Conservation (phyloP, 1,140 invertebrate species). For the Drosophila sechellia region DNA sequence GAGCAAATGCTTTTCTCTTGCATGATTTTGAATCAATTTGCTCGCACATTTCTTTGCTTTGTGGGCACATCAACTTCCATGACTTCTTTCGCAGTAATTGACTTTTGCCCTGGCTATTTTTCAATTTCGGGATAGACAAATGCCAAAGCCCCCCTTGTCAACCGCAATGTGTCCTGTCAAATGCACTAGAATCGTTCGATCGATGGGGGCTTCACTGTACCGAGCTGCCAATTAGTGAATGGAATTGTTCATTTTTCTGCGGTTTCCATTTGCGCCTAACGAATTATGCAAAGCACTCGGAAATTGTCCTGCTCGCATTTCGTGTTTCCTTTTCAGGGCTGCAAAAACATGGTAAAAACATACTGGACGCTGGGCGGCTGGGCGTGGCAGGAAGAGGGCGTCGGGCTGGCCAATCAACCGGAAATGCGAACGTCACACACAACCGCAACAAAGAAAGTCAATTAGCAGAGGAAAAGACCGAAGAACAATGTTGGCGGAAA, state of each 20-base stretch:
- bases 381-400: conserved; percentile 3
- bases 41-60: neutral
- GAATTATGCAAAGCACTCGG: conserved; percentile 52
- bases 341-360: conserved; percentile 28
- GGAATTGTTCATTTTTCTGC: conserved; percentile 53
- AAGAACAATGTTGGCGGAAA: conserved; percentile 15
- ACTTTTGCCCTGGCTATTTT: conserved; percentile 26
- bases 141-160: neutral
- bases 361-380: neutral
- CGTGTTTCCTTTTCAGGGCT: conserved; percentile 37
- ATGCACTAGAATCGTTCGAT: conserved; percentile 16
- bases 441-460: conserved; percentile 64
- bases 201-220: conserved; percentile 26
- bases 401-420: conserved; percentile 39
- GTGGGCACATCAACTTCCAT: neutral
- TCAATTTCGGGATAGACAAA: conserved; percentile 13
- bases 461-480: conserved; percentile 42
- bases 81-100: conserved; percentile 15
- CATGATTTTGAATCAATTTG: neutral
- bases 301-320: conserved; percentile 48
- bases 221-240: conserved; percentile 50
- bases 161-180: conserved; percentile 25
- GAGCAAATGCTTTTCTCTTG: neutral
- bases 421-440: conserved; percentile 59
- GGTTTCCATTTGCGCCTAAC: conserved; percentile 41